Percentiles rank a stretch among this genome's conserved stretches.
phyloP scores from a whole-genome alignment of 1,140 invertebrate genomes.

The Apis mellifera region Amel_HAv3.1 CM009941.2:14686001-14686500 shows the following conservation, averaged over 20 bases:
- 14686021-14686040: neutral
- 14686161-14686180: neutral
- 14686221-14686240: neutral
- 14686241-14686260: neutral
- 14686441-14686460: neutral
- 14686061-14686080: too few species aligned
- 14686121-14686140: neutral
- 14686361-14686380: neutral
- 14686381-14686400: constrained; percentile 24
- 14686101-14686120: neutral
- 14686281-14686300: neutral
- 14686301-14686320: constrained; percentile 11
- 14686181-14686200: neutral
- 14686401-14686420: constrained; percentile 38
- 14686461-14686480: constrained; percentile 12
- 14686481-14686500: neutral
- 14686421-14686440: constrained; percentile 4
- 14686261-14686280: constrained; percentile 1
- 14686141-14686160: too few species aligned
- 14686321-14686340: constrained; percentile 30
- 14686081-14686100: too few species aligned
- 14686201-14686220: neutral
- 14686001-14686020: neutral
- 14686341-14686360: neutral
- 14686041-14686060: too few species aligned